These are phyloP conservation scores for Ramphastos sulfuratus DNA, from an alignment of 2,113 vertebrate genomes.

Conservation along the genomic window DNA sequence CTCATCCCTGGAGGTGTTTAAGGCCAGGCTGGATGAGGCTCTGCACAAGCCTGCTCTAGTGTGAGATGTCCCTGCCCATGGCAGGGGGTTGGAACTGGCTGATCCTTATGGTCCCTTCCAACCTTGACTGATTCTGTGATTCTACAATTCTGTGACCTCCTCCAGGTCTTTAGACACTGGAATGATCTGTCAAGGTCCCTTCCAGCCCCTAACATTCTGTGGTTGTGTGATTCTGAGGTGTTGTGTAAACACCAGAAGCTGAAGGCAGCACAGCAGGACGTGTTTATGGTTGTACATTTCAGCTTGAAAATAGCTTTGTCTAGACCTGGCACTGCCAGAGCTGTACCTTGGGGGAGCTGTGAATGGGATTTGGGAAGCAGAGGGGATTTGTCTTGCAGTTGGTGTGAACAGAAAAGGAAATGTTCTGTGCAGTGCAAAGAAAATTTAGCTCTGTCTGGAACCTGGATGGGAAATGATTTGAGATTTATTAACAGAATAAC, in stretches of 20 bases:
- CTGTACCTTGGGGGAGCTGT: neutral
- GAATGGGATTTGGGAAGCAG: neutral
- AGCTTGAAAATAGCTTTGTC: neutral
- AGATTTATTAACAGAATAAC: accelerated
- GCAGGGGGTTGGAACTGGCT: too few relatives aligned
- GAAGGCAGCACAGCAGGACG: neutral
- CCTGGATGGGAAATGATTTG: neutral
- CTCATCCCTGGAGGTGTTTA: too few relatives aligned
- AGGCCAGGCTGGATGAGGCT: too few relatives aligned
- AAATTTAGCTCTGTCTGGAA: neutral
- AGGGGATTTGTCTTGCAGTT: neutral
- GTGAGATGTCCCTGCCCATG: too few relatives aligned
- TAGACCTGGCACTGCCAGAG: neutral
- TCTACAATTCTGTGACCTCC: too few relatives aligned
- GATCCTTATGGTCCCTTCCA: too few relatives aligned
- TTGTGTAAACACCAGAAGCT: neutral
- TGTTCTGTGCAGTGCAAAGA: neutral
- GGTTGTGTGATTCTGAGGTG: neutral
- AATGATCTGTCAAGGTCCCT: too few relatives aligned
- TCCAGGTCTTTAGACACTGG: neutral
- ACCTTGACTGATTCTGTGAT: too few relatives aligned
- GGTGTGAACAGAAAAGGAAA: neutral
- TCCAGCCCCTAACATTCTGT: too few relatives aligned
- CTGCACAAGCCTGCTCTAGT: too few relatives aligned
- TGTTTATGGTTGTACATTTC: neutral